Percentiles rank a stretch among this genome's conserved stretches.
These are phyloP conservation scores for Sminthopsis crassicaudata DNA, from an alignment of 2,113 vertebrate species.

Conservation along the genomic window DNA sequence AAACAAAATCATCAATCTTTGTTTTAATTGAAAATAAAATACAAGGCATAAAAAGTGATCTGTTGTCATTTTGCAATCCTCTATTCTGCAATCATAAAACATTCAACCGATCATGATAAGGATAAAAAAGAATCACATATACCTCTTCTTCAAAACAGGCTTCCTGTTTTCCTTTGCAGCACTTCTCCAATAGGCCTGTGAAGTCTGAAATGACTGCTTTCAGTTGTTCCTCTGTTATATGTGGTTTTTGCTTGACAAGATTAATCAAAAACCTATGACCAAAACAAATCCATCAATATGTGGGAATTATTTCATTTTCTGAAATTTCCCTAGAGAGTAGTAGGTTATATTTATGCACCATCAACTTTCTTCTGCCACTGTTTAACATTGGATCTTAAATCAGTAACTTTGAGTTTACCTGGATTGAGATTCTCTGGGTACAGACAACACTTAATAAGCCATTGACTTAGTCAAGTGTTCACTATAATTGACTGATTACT, in stretches of 20 bases:
- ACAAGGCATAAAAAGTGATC: not conserved
- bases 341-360: not conserved
- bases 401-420: not conserved
- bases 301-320: not conserved
- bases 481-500: not conserved
- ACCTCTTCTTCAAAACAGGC: slow-evolving; percentile 82
- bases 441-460: not conserved
- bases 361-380: not conserved
- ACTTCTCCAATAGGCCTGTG: slow-evolving; percentile 76
- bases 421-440: not conserved
- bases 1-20: not conserved
- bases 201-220: slow-evolving; percentile 73
- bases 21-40: slow-evolving; percentile 37
- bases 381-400: not conserved
- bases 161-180: slow-evolving; percentile 75
- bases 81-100: not conserved
- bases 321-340: not conserved
- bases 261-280: slow-evolving; percentile 82
- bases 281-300: slow-evolving; percentile 31
- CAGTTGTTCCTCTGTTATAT: slow-evolving; percentile 80
- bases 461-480: not conserved
- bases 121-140: not conserved
- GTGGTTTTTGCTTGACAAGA: slow-evolving; percentile 82
- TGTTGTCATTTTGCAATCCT: not conserved
- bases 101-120: too few relatives aligned